Evolutionary conservation across 2,113 vertebrate species (phyloP).

Genomic region (Piaya cayana): DNA sequence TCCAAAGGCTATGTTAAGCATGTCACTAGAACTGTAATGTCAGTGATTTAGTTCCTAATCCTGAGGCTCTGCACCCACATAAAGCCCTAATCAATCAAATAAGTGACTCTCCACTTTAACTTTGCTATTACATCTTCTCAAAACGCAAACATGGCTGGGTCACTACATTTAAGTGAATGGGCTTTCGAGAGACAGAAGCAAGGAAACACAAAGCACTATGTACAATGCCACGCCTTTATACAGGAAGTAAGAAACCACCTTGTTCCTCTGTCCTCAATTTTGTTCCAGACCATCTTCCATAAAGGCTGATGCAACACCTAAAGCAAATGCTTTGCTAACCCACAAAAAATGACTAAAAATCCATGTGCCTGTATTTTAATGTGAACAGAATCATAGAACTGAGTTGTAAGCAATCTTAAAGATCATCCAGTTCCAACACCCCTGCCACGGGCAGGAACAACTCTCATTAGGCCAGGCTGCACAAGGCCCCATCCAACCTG

Average conservation of each 20-base stretch:
- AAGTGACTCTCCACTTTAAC: background rate
- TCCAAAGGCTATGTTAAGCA: accelerated
- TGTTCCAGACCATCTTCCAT: background rate
- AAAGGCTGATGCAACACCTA: background rate
- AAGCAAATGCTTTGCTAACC: background rate
- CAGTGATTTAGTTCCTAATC: background rate
- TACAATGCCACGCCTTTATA: background rate
- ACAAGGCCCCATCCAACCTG: too few species aligned
- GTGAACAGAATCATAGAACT: background rate
- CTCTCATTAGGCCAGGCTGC: too few species aligned
- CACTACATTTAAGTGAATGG: accelerated
- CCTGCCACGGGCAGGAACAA: too few species aligned
- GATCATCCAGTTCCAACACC: too few species aligned
- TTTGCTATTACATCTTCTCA: background rate
- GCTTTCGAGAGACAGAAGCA: background rate
- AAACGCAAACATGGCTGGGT: background rate
- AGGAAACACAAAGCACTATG: accelerated
- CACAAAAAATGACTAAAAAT: background rate
- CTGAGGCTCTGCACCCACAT: background rate
- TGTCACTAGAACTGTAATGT: background rate
- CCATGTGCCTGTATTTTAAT: accelerated
- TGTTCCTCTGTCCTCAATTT: background rate
- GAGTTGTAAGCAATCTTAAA: too few species aligned
- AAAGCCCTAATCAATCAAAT: background rate
- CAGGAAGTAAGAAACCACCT: background rate